phyloP scores from a whole-genome alignment of 2,113 vertebrate species.

The Dendropsophus ebraccatus region DNA sequence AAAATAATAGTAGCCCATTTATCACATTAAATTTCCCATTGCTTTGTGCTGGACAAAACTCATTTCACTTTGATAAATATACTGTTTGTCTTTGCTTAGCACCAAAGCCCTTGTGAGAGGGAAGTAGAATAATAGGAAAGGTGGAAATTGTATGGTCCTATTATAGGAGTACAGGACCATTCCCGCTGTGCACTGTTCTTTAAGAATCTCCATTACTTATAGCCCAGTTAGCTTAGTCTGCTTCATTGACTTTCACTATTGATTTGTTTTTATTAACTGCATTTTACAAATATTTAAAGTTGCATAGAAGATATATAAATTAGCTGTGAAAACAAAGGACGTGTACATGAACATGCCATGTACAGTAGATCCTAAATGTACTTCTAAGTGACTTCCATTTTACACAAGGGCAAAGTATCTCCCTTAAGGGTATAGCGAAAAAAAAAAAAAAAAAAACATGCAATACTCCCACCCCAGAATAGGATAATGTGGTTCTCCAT shows the following conservation, averaged over 20 bases:
- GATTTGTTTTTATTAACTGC: neutral
- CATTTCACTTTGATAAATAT: constrained; percentile 11
- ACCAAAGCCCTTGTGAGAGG: neutral
- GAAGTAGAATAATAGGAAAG: neutral
- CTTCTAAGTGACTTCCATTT: neutral
- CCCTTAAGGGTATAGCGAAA: neutral
- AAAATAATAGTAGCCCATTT: constrained; percentile 10
- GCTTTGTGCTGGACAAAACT: neutral
- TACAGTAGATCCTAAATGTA: too few species aligned
- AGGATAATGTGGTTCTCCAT: neutral
- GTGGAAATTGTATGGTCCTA: neutral
- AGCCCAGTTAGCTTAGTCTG: neutral
- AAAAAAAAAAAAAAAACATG: neutral
- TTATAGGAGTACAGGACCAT: neutral
- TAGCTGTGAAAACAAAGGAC: neutral
- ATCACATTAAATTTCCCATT: constrained; percentile 22
- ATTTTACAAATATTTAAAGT: neutral
- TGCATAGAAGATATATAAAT: constrained; percentile 3
- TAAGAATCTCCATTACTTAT: neutral
- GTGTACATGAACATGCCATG: neutral
- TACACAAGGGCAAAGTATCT: too few species aligned
- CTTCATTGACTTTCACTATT: neutral
- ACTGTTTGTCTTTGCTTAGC: constrained; percentile 17
- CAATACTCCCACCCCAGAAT: neutral
- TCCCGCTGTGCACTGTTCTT: neutral